Conservation (phyloP, 2,113 vertebrate genomes). For the Pseudopipra pipra region DNA sequence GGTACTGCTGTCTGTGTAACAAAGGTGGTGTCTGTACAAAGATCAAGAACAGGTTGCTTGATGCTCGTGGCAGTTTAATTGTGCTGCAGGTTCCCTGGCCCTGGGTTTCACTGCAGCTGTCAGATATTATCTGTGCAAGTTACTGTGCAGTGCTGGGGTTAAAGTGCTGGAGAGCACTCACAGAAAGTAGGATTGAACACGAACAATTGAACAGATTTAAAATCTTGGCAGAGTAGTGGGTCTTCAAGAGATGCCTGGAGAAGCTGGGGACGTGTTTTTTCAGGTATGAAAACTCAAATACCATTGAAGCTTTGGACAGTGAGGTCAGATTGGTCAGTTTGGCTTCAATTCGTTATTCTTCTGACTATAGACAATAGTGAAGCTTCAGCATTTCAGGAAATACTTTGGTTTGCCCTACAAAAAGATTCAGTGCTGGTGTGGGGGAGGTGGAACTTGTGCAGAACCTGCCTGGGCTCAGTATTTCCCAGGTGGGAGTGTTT, state of each 20-base stretch:
- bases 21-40: slow-evolving; percentile 35
- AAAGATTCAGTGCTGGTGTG: rapidly evolving
- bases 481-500: neutral
- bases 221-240: neutral
- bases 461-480: neutral
- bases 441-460: neutral
- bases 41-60: neutral
- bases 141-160: neutral
- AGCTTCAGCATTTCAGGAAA: neutral
- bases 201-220: neutral
- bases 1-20: neutral
- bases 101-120: neutral
- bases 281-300: neutral
- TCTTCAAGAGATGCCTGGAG: neutral
- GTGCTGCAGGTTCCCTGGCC: slow-evolving; percentile 13
- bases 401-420: neutral
- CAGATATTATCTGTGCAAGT: neutral
- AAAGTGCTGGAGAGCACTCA: neutral
- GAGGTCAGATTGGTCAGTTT: neutral
- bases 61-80: neutral
- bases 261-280: neutral
- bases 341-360: neutral
- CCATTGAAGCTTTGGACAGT: neutral
- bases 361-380: neutral
- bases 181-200: neutral